phyloP scores from a whole-genome alignment of 1,140 invertebrate species.

The Drosophila yakuba region DNA sequence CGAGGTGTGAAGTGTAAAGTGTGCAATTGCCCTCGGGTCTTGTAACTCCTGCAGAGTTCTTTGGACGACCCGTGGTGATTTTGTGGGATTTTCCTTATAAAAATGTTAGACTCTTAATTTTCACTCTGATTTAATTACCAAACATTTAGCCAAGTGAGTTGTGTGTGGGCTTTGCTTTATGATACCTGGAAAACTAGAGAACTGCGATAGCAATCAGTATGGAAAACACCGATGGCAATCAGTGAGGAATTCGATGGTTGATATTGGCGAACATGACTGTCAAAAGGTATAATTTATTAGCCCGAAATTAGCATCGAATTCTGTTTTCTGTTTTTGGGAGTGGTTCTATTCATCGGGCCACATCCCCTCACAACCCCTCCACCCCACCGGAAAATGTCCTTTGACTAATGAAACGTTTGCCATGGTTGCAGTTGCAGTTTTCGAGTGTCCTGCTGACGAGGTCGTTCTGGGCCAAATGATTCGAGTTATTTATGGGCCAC shows the following conservation, averaged over 20 bases:
- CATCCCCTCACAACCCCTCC: conserved; percentile 6
- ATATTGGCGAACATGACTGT: conserved; percentile 41
- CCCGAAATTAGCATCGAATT: conserved; percentile 77
- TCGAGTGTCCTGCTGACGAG: conserved; percentile 47
- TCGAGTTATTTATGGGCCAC: conserved; percentile 75
- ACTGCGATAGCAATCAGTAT: conserved; percentile 44
- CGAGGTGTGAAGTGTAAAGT: conserved; percentile 35
- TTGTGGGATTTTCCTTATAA: conserved; percentile 76
- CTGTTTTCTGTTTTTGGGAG: conserved; percentile 20
- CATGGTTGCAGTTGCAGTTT: conserved; percentile 24
- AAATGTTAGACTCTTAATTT: conserved; percentile 46
- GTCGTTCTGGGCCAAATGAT: conserved; percentile 81
- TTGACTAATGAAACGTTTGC: conserved; percentile 73
- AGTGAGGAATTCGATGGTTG: neutral
- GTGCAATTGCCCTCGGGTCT: conserved; percentile 48
- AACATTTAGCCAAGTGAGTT: conserved; percentile 41
- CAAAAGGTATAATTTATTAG: conserved; percentile 73
- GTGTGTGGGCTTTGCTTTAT: conserved; percentile 40
- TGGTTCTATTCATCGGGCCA: conserved; percentile 15
- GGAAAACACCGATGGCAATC: conserved; percentile 2
- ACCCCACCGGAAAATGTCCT: conserved; percentile 46
- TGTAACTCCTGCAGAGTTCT: conserved; percentile 58
- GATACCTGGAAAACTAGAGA: conserved; percentile 42
- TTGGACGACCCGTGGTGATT: conserved; percentile 57
- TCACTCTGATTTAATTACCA: conserved; percentile 71